Conservation (phyloP, 2,113 vertebrate genomes). For the Poecile atricapillus region DNA sequence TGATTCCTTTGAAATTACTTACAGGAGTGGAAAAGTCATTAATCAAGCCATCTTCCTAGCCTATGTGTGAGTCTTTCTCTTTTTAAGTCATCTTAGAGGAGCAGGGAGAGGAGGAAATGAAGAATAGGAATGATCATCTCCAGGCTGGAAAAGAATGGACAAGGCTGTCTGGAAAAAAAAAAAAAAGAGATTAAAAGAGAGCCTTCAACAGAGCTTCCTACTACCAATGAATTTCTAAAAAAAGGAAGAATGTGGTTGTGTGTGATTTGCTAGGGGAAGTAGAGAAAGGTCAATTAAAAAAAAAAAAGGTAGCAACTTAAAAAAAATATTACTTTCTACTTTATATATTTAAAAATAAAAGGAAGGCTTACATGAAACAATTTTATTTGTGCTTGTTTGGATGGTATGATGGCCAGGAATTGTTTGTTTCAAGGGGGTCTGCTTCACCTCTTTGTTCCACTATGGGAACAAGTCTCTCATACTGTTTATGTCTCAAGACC, state of each 20-base stretch:
- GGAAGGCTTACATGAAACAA: background rate
- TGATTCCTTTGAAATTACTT: slow-evolving; percentile 4
- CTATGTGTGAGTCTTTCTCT: background rate
- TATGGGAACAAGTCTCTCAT: background rate
- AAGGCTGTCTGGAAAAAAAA: background rate
- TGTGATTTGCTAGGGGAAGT: background rate
- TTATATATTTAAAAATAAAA: background rate
- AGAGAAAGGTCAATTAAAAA: background rate
- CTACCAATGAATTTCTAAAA: background rate
- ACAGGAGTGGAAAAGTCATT: background rate
- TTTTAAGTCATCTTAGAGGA: background rate
- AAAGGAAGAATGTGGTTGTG: background rate
- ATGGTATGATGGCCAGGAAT: background rate
- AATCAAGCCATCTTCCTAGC: background rate
- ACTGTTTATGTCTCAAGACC: slow-evolving; percentile 55
- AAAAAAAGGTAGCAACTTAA: background rate
- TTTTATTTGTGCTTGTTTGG: slow-evolving; percentile 2
- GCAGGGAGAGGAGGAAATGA: background rate
- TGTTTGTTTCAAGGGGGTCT: slow-evolving; percentile 19
- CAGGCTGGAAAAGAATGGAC: background rate
- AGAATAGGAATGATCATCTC: background rate
- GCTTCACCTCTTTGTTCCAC: slow-evolving; percentile 27
- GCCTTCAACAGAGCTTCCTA: background rate
- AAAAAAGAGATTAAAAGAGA: background rate
- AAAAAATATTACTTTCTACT: background rate